These are phyloP conservation scores for Cyrtodaria siliqua DNA, from an alignment of 2,888 invertebrate genomes.

Conservation along the genomic window DNA sequence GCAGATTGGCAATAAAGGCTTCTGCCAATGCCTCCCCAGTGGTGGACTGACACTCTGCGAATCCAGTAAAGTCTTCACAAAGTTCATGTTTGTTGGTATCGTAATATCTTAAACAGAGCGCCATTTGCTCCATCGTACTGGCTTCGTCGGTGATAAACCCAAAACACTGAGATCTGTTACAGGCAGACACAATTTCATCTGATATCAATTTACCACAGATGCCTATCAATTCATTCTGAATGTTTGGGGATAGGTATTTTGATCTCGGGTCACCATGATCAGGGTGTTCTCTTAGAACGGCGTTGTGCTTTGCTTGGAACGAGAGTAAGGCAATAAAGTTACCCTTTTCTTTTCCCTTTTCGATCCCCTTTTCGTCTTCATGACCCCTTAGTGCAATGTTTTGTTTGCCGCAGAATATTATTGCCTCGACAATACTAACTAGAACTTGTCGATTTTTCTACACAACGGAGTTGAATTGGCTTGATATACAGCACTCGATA, in stretches of 20 bases:
- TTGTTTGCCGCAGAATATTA: slow-evolving; percentile 9
- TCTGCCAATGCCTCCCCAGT: no score
- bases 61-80: no score
- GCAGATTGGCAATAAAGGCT: no score
- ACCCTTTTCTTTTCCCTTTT: neutral
- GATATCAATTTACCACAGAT: no score
- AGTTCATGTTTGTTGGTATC: no score
- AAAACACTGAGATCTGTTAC: no score
- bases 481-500: slow-evolving; percentile 5
- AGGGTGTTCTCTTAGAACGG: slow-evolving; percentile 16
- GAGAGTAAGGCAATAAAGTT: slow-evolving; percentile 24
- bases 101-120: no score
- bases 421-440: slow-evolving; percentile 6
- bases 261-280: slow-evolving; percentile 1
- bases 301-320: slow-evolving; percentile 11
- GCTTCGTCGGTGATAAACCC: no score
- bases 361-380: neutral
- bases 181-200: no score
- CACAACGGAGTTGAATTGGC: slow-evolving; percentile 1
- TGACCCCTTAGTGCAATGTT: slow-evolving; percentile 11
- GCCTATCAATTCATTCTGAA: slow-evolving; percentile 10
- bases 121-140: no score
- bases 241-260: slow-evolving; percentile 1
- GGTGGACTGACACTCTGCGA: no score
- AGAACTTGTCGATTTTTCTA: neutral